phyloP scores from a whole-genome alignment of 2,113 vertebrate genomes.

The Cepphus grylle region DNA sequence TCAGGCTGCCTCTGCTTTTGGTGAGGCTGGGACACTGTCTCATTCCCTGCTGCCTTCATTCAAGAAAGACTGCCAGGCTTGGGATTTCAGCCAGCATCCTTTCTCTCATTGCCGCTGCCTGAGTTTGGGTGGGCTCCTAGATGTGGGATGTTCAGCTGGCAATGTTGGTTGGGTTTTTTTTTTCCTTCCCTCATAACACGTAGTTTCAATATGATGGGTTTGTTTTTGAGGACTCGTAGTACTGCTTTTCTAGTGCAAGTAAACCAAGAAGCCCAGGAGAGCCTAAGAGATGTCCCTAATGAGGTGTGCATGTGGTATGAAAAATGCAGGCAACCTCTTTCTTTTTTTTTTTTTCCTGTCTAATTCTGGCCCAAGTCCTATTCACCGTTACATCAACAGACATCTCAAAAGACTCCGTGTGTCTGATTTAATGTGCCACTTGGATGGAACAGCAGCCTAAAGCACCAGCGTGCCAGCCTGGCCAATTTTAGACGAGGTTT shows the following conservation, averaged over 20 bases:
- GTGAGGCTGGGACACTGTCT: not conserved
- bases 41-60: not conserved
- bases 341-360: not conserved
- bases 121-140: constrained; percentile 26
- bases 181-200: not conserved
- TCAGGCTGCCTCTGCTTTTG: not conserved
- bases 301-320: not conserved
- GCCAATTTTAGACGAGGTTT: not conserved
- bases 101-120: not conserved
- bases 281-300: not conserved
- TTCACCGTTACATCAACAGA: not conserved
- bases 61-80: constrained; percentile 9
- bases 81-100: constrained; percentile 1
- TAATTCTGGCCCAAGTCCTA: not conserved
- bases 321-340: not conserved
- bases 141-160: constrained; percentile 1
- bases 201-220: not conserved
- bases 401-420: not conserved
- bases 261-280: not conserved
- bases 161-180: not conserved
- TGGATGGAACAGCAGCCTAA: not conserved
- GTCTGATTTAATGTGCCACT: not conserved
- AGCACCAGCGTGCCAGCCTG: not conserved
- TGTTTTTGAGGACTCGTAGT: not conserved
- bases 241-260: not conserved